Base-by-base conservation (phyloP, 2,113 vertebrate genomes). In the Martes martes region DNA sequence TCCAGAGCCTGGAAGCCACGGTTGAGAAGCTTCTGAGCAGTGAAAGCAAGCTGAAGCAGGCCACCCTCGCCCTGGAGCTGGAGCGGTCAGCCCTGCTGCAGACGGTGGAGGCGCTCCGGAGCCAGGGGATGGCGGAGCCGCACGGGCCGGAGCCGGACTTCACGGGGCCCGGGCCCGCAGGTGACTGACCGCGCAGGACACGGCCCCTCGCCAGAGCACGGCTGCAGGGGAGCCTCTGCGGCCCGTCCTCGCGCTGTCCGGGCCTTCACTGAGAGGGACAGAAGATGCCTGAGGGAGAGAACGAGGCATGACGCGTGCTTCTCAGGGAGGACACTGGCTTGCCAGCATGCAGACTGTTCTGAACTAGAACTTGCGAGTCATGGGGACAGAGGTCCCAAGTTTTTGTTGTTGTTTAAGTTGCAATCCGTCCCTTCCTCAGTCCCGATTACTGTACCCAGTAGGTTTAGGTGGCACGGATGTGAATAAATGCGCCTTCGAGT, bases 1-100 rank as follows among this genome's bases (percentile, higher is more conserved):
- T 99, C 95, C 99, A 99, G 95, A 99, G 98, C 96, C 99, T 99
- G 24, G 99, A 99, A 98, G 98, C 98, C 31, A 99, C 98, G 0
- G 97, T 99, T 26, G 99, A 99, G 95, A 98, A 97, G 74, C 97
- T 99, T 76, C 95, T 99, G 93, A 98, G 97, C 97, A 99, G 97
- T 0, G 99, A 99, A 97, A 94, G 97, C 79, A 99, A 97, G 91
- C 97, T 99, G 98, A 99, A 98, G 96, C 99, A 99, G 96, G 99
- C 99, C 2, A 97, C 99, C 33, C 98, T 98, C 5, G 91, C 98
- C 0, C 98, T 99, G 50, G 99, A 99, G 98, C 98, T 99, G 97
- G 99, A 99, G 97, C 98, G 99, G 95, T 82, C 98, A 1, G 98
- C 99, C 55, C 98, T 99, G 81, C 98, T 98, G 94, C 98, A 98